Percentiles rank a stretch among this genome's conserved stretches.
Conservation (phyloP, 2,797 vertebrate genomes). For the Sibirionetta formosa region DNA sequence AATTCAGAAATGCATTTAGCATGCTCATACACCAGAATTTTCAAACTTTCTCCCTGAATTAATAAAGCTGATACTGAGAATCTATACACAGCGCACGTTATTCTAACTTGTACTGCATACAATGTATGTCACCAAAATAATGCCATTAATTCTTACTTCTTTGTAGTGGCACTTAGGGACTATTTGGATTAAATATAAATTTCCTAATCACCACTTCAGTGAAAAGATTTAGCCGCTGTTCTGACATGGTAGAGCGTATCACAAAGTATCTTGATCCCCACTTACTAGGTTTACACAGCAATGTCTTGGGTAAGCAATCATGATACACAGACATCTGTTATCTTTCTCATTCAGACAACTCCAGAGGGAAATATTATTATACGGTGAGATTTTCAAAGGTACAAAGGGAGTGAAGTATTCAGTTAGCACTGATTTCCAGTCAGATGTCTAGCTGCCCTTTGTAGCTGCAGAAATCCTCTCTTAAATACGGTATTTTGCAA, state of each 20-base stretch:
- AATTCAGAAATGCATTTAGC: not conserved
- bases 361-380: slow-evolving; percentile 58
- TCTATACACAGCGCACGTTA: not conserved
- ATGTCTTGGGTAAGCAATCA: slow-evolving; percentile 53
- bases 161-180: slow-evolving; percentile 41
- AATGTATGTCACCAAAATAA: slow-evolving; percentile 27
- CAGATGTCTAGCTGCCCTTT: slow-evolving; percentile 19
- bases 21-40: not conserved
- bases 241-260: slow-evolving; percentile 38
- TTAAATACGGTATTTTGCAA: not conserved
- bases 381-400: slow-evolving; percentile 44
- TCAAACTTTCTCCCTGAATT: not conserved
- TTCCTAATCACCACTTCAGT: slow-evolving; percentile 52
- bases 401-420: slow-evolving; percentile 27
- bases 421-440: slow-evolving; percentile 37
- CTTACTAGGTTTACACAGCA: slow-evolving; percentile 44
- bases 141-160: slow-evolving; percentile 32
- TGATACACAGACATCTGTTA: slow-evolving; percentile 34
- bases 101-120: slow-evolving; percentile 7
- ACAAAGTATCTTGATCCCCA: slow-evolving; percentile 49
- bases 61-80: slow-evolving; percentile 17
- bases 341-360: slow-evolving; percentile 60
- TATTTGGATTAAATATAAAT: slow-evolving; percentile 59
- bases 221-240: slow-evolving; percentile 51
- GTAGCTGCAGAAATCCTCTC: slow-evolving; percentile 30